Evolutionary conservation across 2,113 vertebrate species (phyloP).

Genomic region (Callopanchax toddi): DNA sequence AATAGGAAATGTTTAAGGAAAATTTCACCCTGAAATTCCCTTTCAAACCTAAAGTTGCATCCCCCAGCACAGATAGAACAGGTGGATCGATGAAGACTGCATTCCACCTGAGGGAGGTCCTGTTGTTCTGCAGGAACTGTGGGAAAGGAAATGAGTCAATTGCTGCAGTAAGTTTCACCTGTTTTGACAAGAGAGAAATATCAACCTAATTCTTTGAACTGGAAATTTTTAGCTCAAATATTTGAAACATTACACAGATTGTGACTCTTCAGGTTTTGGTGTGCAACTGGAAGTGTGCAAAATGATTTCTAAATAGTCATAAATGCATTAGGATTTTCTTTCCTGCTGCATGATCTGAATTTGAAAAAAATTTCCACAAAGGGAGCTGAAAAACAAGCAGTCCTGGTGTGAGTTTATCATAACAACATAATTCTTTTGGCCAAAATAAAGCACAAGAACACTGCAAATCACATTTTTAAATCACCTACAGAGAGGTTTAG

Average conservation of each 20-base stretch:
- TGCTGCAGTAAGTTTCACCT: neutral
- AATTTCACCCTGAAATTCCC: neutral
- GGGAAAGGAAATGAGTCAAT: neutral
- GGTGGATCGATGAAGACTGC: neutral
- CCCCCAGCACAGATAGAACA: neutral
- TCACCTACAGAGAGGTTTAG: too few species aligned
- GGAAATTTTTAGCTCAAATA: neutral
- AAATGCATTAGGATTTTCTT: too few species aligned
- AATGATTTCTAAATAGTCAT: too few species aligned
- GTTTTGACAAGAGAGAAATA: neutral
- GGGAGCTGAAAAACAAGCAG: too few species aligned
- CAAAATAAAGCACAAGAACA: too few species aligned
- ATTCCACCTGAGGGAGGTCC: slow-evolving; percentile 11
- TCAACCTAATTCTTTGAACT: neutral
- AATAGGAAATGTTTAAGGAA: neutral
- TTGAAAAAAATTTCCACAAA: too few species aligned
- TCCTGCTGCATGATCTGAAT: too few species aligned
- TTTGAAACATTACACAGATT: neutral
- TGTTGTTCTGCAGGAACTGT: neutral
- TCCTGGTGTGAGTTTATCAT: too few species aligned
- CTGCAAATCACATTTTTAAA: too few species aligned
- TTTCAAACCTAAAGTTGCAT: too few species aligned
- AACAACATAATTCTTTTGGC: too few species aligned
- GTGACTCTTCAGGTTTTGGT: too few species aligned
- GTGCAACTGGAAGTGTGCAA: neutral